Evolutionary conservation across 1,140 invertebrate species (phyloP).

Genomic region (Babylonia areolata): DNA sequence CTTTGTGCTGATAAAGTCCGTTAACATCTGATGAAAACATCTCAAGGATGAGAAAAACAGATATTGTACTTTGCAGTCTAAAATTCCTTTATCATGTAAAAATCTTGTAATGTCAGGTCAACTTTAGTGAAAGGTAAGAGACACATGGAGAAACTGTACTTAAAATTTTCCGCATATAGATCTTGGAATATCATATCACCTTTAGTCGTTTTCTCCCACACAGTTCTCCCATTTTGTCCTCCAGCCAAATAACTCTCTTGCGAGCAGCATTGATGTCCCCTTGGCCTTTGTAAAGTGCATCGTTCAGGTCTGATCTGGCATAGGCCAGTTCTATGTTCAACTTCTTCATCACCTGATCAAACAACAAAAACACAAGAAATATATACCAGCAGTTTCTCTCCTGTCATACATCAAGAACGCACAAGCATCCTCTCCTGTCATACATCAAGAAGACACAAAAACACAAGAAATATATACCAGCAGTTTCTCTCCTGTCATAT

Average conservation of each 20-base stretch:
- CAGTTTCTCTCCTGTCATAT: not conserved
- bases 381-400: not conserved
- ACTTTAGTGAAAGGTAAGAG: too few relatives aligned
- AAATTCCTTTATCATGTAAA: too few relatives aligned
- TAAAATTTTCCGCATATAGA: too few relatives aligned
- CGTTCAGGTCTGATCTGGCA: conserved; percentile 66
- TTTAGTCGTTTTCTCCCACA: conserved; percentile 61
- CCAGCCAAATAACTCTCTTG: conserved; percentile 72
- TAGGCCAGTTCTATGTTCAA: conserved; percentile 69
- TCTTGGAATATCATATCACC: conserved; percentile 47
- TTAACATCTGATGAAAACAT: too few relatives aligned
- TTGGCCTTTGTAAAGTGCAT: conserved; percentile 58
- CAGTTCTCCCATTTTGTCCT: conserved; percentile 70
- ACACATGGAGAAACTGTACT: too few relatives aligned
- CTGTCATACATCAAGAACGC: not conserved
- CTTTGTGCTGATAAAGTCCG: too few relatives aligned
- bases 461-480: not conserved
- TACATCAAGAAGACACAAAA: not conserved
- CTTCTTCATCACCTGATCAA: conserved; percentile 65
- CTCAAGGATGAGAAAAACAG: too few relatives aligned
- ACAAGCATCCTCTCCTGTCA: not conserved
- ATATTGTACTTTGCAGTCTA: too few relatives aligned
- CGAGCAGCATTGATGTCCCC: conserved; percentile 66
- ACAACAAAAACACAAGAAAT: not conserved
- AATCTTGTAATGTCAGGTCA: too few relatives aligned